A percentile compares a stretch with the other conserved stretches of the same genome.
Conservation (phyloP, 2,888 invertebrate genomes). For the Barypeithes pellucidus region DNA sequence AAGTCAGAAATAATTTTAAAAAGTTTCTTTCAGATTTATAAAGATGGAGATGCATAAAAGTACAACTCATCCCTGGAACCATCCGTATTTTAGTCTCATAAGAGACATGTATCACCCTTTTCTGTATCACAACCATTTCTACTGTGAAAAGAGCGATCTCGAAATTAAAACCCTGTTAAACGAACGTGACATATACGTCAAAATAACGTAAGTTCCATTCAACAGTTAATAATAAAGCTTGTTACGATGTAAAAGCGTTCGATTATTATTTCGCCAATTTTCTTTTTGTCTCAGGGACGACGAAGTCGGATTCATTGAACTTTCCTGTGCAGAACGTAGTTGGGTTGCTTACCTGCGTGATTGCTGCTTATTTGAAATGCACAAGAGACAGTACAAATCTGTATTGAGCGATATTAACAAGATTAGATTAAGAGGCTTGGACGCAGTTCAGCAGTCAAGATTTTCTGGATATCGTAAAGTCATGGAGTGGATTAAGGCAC, state of each 20-base stretch:
- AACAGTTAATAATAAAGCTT: neutral
- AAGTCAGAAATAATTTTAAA: no score
- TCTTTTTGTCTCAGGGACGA: neutral
- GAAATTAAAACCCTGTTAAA: neutral
- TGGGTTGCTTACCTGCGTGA: neutral
- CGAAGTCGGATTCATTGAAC: neutral
- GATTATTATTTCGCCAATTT: no score
- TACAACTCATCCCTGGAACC: neutral
- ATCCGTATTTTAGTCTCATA: neutral
- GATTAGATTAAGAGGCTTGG: neutral
- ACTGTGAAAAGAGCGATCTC: neutral
- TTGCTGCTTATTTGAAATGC: conserved; percentile 1
- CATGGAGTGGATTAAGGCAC: neutral
- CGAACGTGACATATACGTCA: neutral
- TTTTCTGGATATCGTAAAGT: neutral
- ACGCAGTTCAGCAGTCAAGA: no score
- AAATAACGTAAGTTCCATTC: neutral
- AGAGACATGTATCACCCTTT: neutral
- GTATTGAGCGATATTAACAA: neutral
- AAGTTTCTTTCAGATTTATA: no score
- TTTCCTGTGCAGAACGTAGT: neutral
- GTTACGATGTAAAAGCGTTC: neutral
- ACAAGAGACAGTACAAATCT: neutral
- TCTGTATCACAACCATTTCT: neutral
- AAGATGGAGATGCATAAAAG: neutral